phyloP scores from a whole-genome alignment of 1,140 invertebrate species.

The Bombus waltoni region DNA sequence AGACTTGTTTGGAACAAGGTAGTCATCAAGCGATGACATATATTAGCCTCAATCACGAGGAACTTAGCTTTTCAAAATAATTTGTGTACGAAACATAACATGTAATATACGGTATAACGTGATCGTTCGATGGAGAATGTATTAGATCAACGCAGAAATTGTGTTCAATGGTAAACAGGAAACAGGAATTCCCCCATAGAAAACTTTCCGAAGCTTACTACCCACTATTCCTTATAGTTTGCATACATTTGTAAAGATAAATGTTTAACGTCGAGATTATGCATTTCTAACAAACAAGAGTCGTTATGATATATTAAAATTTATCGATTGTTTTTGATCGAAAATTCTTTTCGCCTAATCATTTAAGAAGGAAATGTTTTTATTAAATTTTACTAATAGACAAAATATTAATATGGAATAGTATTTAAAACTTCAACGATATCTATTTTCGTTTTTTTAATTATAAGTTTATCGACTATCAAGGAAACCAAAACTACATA shows the following conservation, averaged over 20 bases:
- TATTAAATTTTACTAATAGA: too few relatives aligned
- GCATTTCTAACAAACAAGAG: background rate
- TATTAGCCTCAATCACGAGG: background rate
- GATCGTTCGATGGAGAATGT: background rate
- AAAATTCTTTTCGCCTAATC: background rate
- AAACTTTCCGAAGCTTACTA: background rate
- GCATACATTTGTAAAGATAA: background rate
- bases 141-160: slow-evolving; percentile 19
- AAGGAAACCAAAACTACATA: too few relatives aligned
- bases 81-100: background rate
- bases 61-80: background rate
- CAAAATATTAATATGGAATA: too few relatives aligned
- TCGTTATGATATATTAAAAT: too few relatives aligned
- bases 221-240: background rate
- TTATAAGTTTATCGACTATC: too few relatives aligned
- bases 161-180: slow-evolving; percentile 5
- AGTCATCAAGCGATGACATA: background rate
- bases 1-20: background rate
- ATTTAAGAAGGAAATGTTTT: too few relatives aligned
- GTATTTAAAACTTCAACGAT: too few relatives aligned
- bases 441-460: too few relatives aligned
- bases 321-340: background rate
- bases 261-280: background rate
- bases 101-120: background rate
- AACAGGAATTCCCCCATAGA: background rate